These are phyloP conservation scores for Rhyacichthys aspro DNA, from an alignment of 2,797 vertebrate genomes.

Conservation along the genomic window DNA sequence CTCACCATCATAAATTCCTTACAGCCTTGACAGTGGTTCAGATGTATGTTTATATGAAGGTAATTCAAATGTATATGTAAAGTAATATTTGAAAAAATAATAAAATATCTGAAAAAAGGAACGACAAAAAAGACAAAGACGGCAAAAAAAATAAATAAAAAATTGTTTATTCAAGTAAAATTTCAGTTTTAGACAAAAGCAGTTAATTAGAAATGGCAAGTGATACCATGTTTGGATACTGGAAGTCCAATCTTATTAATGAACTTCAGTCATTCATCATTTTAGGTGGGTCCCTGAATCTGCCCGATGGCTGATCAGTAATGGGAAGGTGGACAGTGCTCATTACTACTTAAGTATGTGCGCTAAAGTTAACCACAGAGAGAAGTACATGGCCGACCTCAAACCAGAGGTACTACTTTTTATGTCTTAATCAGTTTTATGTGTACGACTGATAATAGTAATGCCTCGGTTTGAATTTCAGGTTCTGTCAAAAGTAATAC, in stretches of 20 bases:
- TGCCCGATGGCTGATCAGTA: conserved; percentile 75
- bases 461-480: conserved; percentile 20
- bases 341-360: conserved; percentile 67
- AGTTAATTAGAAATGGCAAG: no score
- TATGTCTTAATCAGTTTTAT: neutral
- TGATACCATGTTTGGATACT: no score
- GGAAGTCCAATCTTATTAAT: no score
- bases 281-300: conserved; percentile 77
- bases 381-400: conserved; percentile 58
- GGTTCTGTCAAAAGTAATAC: conserved; percentile 55
- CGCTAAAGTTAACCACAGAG: conserved; percentile 65
- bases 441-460: neutral
- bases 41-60: no score
- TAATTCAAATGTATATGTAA: no score
- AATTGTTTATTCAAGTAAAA: no score
- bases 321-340: conserved; percentile 60
- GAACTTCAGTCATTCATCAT: no score
- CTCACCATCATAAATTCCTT: neutral
- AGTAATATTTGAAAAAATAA: no score
- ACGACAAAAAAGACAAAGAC: no score
- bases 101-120: no score
- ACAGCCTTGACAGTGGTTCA: neutral
- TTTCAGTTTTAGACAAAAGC: no score
- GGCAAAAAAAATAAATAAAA: no score
- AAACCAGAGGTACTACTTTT: conserved; percentile 65